These are phyloP conservation scores for Apaloderma vittatum DNA, from an alignment of 2,113 vertebrate genomes.

Conservation along the genomic window DNA sequence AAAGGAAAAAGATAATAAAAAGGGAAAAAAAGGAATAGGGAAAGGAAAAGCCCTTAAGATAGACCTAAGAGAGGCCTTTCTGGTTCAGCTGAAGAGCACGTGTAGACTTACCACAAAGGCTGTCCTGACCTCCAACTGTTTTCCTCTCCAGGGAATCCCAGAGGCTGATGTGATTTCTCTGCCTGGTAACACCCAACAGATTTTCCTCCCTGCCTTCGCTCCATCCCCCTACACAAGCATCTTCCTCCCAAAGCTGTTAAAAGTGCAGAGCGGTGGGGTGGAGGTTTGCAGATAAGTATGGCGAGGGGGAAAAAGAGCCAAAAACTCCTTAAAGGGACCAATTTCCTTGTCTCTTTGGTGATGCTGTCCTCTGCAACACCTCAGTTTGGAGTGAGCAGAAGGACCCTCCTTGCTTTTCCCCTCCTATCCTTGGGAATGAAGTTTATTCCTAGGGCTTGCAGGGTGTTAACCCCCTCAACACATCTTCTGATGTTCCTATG, in stretches of 20 bases:
- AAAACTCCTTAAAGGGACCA: not conserved
- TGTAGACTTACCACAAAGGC: not conserved
- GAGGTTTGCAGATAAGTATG: not conserved
- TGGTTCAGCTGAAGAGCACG: not conserved
- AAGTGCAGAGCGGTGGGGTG: not conserved
- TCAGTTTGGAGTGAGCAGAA: not conserved
- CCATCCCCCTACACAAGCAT: not conserved
- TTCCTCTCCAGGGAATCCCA: not conserved
- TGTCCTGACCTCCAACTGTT: slow-evolving; percentile 10
- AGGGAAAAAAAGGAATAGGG: too few relatives aligned
- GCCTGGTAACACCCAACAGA: not conserved
- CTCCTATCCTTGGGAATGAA: not conserved
- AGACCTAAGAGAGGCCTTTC: not conserved
- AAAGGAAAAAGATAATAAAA: too few relatives aligned
- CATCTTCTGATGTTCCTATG: not conserved
- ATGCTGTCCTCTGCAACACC: not conserved
- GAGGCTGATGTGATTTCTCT: slow-evolving; percentile 18
- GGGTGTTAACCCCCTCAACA: not conserved
- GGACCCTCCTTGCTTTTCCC: not conserved
- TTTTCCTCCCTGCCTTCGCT: not conserved
- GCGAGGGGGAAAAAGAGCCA: accelerated
- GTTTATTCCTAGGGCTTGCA: not conserved
- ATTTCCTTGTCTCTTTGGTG: not conserved
- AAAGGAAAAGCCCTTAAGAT: not conserved
- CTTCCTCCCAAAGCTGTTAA: not conserved